These are phyloP conservation scores for Ectemnius lituratus DNA, from an alignment of 2,888 invertebrate species.

Conservation along the genomic window DNA sequence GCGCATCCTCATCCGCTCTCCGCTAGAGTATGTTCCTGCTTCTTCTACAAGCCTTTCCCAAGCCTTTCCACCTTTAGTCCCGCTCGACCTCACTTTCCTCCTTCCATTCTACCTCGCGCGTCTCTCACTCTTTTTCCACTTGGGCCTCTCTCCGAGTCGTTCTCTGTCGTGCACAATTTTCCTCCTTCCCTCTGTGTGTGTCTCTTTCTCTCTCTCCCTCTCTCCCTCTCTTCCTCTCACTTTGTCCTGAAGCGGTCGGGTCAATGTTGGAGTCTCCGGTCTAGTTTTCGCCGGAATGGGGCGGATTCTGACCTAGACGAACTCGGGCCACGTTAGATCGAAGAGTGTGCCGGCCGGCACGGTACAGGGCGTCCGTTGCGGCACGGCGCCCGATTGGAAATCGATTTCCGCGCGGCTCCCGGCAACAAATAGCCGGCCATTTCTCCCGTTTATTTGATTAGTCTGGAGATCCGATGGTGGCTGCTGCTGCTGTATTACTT, in stretches of 20 bases:
- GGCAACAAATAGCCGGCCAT: conserved; percentile 21
- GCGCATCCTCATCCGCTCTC: conserved; percentile 26
- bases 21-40: conserved; percentile 17
- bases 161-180: conserved; percentile 1
- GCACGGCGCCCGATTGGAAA: conserved; percentile 12
- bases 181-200: conserved; percentile 10
- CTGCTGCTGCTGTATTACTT: conserved; percentile 2
- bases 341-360: not conserved
- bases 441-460: conserved; percentile 32
- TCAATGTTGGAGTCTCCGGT: conserved; percentile 33
- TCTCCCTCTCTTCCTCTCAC: not conserved
- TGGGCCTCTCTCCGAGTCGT: conserved; percentile 15
- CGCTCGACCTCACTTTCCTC: conserved; percentile 2
- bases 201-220: not conserved
- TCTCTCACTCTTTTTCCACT: not conserved
- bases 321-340: conserved; percentile 23
- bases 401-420: conserved; percentile 27
- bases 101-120: conserved; percentile 6
- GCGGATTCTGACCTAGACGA: conserved; percentile 26
- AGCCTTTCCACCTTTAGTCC: conserved; percentile 11
- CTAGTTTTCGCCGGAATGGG: conserved; percentile 17
- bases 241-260: conserved; percentile 16
- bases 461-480: not conserved
- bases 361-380: too few species aligned
- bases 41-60: conserved; percentile 11